These are phyloP conservation scores for Papilio glaucus DNA, from an alignment of 1,140 invertebrate species.

Conservation along the genomic window DNA sequence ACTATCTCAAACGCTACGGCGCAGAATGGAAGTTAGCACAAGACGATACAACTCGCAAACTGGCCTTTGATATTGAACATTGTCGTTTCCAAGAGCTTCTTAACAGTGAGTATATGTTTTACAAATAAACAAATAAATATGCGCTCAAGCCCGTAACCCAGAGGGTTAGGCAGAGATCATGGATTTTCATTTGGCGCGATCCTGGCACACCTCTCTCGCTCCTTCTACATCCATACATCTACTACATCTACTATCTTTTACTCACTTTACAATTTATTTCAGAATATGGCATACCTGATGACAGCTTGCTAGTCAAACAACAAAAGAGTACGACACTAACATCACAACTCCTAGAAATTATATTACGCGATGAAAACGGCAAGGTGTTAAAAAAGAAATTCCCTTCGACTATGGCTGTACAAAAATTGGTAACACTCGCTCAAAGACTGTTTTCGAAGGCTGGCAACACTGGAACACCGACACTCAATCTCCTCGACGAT, in stretches of 20 bases:
- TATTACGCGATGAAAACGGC: conserved; percentile 84
- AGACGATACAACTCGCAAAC: conserved; percentile 72
- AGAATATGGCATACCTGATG: conserved; percentile 92
- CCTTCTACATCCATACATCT: too few relatives aligned
- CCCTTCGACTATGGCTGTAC: conserved; percentile 90
- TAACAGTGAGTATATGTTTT: conserved; percentile 75
- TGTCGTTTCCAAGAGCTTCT: conserved; percentile 88
- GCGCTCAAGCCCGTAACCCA: too few relatives aligned
- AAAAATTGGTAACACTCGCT: conserved; percentile 90
- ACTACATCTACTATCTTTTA: too few relatives aligned
- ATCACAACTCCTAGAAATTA: conserved; percentile 87
- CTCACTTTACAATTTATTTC: conserved; percentile 67
- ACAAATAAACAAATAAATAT: too few relatives aligned
- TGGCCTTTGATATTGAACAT: conserved; percentile 88
- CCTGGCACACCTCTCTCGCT: too few relatives aligned
- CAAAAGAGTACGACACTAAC: conserved; percentile 86
- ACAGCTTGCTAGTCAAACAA: conserved; percentile 86
- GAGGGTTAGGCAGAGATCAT: too few relatives aligned
- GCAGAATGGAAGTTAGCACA: conserved; percentile 88
- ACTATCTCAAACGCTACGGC: conserved; percentile 93
- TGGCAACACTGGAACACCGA: conserved; percentile 69
- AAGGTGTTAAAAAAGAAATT: conserved; percentile 88
- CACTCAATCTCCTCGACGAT: conserved; percentile 81
- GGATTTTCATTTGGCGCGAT: too few relatives aligned
- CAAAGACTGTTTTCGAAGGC: conserved; percentile 86